Base-by-base conservation (phyloP, 1,140 invertebrate genomes). In the Acromyrmex heyeri region DNA sequence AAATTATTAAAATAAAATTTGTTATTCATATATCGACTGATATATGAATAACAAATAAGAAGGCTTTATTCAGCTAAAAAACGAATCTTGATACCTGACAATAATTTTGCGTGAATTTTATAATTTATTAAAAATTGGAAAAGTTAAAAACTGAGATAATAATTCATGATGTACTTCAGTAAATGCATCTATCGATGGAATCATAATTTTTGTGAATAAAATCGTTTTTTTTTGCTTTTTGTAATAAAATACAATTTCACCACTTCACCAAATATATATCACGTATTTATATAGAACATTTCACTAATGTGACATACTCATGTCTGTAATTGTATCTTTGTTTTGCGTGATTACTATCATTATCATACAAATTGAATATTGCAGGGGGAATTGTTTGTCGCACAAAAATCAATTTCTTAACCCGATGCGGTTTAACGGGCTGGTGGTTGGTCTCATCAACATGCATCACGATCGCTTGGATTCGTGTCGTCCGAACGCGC, bases 401-500 rank as follows among this genome's bases (percentile, higher is more conserved):
- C 10, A 27, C 12, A 21, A 82, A 24, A 75, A 62, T 83, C 55
- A 83, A 83, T 73, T 75, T 83, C 79, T 73, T 50, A 57, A 18
- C 38, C 30, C 48, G 24, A 72, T 30, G 69, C 10, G 24, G 44
- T 75, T 48, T 30, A 38, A 73, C 38, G 67, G 61, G 18, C 61
- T 3, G 57, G 2, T 10, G 34, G 21, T n/a, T 44, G 70, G 21
- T 14, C 38, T 83, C 69, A 75, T 81, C 50, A 70, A 70, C 70
- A 81, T 81, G 78, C 53, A 10, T 50, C 69, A 50, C 79, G 79
- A 83, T 62, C 24, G 55, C 18, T 61, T 38, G 55, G 55, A 61
- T 83, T 83, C 69, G 38, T 83, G 69, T 83, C 18, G 67, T 73
- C 48, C 18, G 78, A 86, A 34, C 73, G 38, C 44, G 21, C 73